Base-by-base conservation (phyloP, 2,888 invertebrate species). In the Platycheirus albimanus region DNA sequence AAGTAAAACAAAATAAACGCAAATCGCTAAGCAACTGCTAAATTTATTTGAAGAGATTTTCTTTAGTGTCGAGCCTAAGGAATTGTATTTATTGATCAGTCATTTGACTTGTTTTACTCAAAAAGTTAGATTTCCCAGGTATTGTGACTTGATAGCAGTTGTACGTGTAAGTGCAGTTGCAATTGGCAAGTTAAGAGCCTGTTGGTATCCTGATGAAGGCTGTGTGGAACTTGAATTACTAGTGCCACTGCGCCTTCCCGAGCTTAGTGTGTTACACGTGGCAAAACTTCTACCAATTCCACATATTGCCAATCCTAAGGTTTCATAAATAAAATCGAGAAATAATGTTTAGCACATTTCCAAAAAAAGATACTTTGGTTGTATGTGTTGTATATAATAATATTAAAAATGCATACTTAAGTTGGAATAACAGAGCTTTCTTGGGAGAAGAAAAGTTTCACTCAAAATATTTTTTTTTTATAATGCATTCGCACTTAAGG, bases 241-340 rank as follows among this genome's bases (percentile, higher is more conserved):
- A 81, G 84, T 81, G 71, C 86, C 83, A 85, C 86, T 78, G 86
- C 89, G 88, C 86, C 89, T 88, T 86, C 87, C 88, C 84, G 88
- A 87, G 84, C 88, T 89, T 85, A 77, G 47, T 43, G 88, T 87
- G 88, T 89, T 88, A 88, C 90, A 90, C 80, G 90, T 87, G 88
- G 89, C 88, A 87, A 90, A 89, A 89, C 88, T 89, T 89, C 91
- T 90, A 90, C 90, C 90, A 88, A 91, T 90, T 88, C 91, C 91
- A 89, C 90, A 91, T 87, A 91, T 90, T 86, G 91, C 89, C 86
- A 91, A 88, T 87, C 91, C 91, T 91, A 90, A 87, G 88, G 88
- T 87, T 88, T 88, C 87, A 87, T 86, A 71, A 58, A 75, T 61
- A 61, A 85, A 79, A 85, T 63, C 41, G n/a, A 64, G 71, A 72